phyloP scores from a whole-genome alignment of 2,888 invertebrate species.

The Eupithecia dodoneata region DNA sequence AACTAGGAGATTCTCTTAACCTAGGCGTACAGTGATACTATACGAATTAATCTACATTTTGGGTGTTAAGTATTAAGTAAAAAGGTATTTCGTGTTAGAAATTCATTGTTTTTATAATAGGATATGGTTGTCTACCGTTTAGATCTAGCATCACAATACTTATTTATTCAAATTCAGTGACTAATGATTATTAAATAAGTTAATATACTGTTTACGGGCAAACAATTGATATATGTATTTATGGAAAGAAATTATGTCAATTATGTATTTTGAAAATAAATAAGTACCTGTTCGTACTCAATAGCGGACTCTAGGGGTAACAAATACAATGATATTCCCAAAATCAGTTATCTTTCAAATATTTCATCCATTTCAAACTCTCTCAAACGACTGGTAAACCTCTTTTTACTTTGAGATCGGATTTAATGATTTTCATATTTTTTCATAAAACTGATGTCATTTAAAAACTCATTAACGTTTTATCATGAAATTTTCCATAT shows the following conservation, averaged over 20 bases:
- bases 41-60: conserved; percentile 4
- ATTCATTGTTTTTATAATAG: conserved; percentile 2
- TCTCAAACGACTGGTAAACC: background rate
- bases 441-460: background rate
- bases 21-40: conserved; percentile 7
- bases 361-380: background rate
- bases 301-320: background rate
- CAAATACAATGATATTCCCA: background rate
- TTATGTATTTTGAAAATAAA: background rate
- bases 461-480: background rate
- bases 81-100: background rate
- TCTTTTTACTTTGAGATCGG: background rate
- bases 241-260: background rate
- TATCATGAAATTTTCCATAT: conserved; percentile 1
- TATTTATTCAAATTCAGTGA: conserved; percentile 65
- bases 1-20: background rate
- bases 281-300: background rate
- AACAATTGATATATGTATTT: conserved; percentile 33
- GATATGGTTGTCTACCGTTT: conserved; percentile 41
- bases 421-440: background rate
- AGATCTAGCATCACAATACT: conserved; percentile 57
- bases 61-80: background rate
- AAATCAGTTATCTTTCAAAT: background rate
- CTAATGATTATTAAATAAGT: conserved; percentile 47
- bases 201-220: conserved; percentile 20